These are phyloP conservation scores for Peromyscus maniculatus DNA, from an alignment of 2,113 vertebrate species.

Conservation along the genomic window DNA sequence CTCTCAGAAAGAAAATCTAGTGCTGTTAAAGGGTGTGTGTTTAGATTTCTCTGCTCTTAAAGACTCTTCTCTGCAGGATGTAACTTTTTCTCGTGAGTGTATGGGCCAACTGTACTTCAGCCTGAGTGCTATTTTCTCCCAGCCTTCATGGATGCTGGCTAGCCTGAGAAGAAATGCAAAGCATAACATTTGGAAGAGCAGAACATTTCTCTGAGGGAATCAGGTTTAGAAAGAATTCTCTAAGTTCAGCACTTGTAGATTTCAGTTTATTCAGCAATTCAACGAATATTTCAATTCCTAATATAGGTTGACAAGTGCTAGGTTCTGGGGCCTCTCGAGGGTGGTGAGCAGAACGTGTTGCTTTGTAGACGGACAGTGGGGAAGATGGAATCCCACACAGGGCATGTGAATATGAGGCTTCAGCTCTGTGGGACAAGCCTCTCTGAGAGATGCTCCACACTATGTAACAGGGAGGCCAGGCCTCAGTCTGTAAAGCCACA, in stretches of 20 bases:
- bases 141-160: neutral
- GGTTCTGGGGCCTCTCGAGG: neutral
- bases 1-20: neutral
- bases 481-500: neutral
- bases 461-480: neutral
- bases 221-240: slow-evolving; percentile 56
- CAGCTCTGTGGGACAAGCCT: neutral
- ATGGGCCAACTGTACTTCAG: neutral
- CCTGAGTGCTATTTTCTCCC: slow-evolving; percentile 18
- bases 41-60: slow-evolving; percentile 36
- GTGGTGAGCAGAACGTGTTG: neutral
- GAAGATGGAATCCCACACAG: neutral
- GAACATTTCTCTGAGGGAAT: slow-evolving; percentile 13
- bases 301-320: neutral
- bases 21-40: neutral
- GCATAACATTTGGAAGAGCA: neutral
- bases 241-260: slow-evolving; percentile 46
- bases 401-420: neutral
- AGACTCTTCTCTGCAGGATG: neutral
- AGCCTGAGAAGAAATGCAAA: slow-evolving; percentile 1
- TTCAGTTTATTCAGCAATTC: slow-evolving; percentile 9
- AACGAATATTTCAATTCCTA: neutral
- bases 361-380: neutral
- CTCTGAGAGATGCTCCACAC: neutral
- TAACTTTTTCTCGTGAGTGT: neutral